Base-by-base conservation (phyloP, 2,888 invertebrate species). In the Hypsopygia costalis region DNA sequence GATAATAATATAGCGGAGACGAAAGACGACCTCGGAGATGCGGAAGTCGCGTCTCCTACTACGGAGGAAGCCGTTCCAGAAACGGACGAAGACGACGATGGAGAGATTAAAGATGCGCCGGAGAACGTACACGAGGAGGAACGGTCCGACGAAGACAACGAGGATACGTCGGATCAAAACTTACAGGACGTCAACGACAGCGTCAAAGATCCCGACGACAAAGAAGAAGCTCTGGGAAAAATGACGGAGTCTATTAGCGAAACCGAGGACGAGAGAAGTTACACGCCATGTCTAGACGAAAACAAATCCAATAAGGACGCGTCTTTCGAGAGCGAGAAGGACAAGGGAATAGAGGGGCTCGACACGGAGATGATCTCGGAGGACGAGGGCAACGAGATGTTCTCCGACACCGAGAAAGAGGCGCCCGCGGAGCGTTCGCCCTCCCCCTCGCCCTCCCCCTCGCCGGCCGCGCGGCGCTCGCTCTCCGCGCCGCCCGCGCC, bases 331-430 rank as follows among this genome's bases (percentile, higher is more conserved):
- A 61, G 65, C 1, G 80, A 77, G 22, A 77, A 74, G 42, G 81
- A 75, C n/a, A 76, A 69, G 30, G 90, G 85, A 1, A 70, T 91
- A 40, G 90, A 86, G 53, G 93, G 92, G 1, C 90, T 94, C 49
- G 94, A 92, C 56, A 94, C 94, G 0, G 94, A 94, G 76, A 83
- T 94, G 70, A 94, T 94, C 53, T 94, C 94, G 0, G 93, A 93
- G 62, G 94, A 94, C 47, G 93, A 93, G 60, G 92, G 91, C 32
- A 90, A 91, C 47, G 91, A 91, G 49, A 89, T 92, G 71, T 92
- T 92, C 66, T 91, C 92, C 38, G 92, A 92, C 58, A 79, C 85
- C 71, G 73, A 89, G 74, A 43, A 63, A 70, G 41, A 81, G 70
- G 61, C 69, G 81, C 83, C 44, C 81, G 79, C 27, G 62, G 81